Percentiles rank a stretch among this genome's conserved stretches.
Conservation (phyloP, 1,140 invertebrate genomes). For the Drosophila malerkotliana region DNA sequence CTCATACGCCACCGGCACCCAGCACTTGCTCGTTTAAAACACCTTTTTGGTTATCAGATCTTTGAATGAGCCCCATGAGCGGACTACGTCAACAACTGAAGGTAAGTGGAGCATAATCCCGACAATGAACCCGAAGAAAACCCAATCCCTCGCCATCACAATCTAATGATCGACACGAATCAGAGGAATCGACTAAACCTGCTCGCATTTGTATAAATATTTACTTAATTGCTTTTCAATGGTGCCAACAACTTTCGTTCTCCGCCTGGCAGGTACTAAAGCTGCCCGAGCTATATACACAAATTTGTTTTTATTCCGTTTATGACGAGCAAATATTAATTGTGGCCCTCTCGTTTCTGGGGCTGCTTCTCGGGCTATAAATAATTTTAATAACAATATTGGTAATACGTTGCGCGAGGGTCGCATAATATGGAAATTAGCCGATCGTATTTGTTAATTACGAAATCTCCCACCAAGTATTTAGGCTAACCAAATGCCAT, state of each 20-base stretch:
- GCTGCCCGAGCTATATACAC: constrained; percentile 32
- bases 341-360: constrained; percentile 15
- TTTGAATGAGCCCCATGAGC: constrained; percentile 83
- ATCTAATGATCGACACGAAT: constrained; percentile 7
- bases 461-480: constrained; percentile 26
- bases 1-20: constrained; percentile 66
- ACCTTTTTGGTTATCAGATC: constrained; percentile 30
- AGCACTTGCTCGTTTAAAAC: constrained; percentile 18
- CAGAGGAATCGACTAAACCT: constrained; percentile 16
- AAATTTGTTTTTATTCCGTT: constrained; percentile 46
- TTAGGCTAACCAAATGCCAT: constrained; percentile 7
- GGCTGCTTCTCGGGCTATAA: constrained; percentile 31
- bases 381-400: constrained; percentile 62
- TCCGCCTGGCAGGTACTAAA: constrained; percentile 42
- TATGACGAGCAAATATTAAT: constrained; percentile 57
- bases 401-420: constrained; percentile 42
- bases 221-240: constrained; percentile 61
- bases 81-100: constrained; percentile 81
- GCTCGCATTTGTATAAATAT: constrained; percentile 70
- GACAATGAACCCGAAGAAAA: background rate
- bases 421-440: constrained; percentile 26
- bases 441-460: constrained; percentile 25
- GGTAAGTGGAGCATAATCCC: constrained; percentile 58
- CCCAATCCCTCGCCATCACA: constrained; percentile 4
- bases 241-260: constrained; percentile 40